These are phyloP conservation scores for Excalfactoria chinensis DNA, from an alignment of 2,113 vertebrate species.

Conservation along the genomic window DNA sequence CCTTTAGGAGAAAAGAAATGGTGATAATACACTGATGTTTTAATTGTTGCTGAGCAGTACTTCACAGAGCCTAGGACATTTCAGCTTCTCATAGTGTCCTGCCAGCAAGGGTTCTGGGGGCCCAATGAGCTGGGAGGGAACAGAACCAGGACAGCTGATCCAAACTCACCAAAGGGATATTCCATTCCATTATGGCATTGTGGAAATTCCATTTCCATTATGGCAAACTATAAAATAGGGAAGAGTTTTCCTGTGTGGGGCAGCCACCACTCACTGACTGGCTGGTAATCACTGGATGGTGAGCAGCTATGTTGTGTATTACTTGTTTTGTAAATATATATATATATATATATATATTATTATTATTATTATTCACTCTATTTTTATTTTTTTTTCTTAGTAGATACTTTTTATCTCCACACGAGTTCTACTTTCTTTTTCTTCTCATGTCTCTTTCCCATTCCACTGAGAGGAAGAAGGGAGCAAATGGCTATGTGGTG, in stretches of 20 bases:
- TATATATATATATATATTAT: neutral
- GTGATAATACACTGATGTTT: neutral
- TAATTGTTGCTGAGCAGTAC: neutral
- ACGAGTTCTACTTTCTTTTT: neutral
- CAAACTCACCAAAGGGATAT: neutral
- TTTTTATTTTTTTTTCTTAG: neutral
- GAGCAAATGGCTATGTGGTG: neutral
- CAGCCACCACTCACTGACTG: neutral
- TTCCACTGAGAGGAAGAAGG: neutral
- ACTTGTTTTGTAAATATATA: neutral
- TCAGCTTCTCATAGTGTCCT: neutral
- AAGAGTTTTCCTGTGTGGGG: neutral
- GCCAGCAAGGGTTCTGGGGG: too few species aligned
- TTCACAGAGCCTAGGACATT: neutral
- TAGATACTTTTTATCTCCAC: neutral
- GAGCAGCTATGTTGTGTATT: neutral
- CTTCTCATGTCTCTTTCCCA: neutral
- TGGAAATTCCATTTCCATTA: too few species aligned
- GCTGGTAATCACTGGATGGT: too few species aligned
- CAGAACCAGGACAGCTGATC: neutral
- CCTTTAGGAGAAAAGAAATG: neutral
- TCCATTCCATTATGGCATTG: neutral
- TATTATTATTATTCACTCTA: neutral
- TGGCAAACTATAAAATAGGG: neutral
- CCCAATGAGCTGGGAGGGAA: neutral